Percentiles rank a stretch among this genome's conserved stretches.
phyloP scores from a whole-genome alignment of 2,797 vertebrate species.

The Chelmon rostratus region DNA sequence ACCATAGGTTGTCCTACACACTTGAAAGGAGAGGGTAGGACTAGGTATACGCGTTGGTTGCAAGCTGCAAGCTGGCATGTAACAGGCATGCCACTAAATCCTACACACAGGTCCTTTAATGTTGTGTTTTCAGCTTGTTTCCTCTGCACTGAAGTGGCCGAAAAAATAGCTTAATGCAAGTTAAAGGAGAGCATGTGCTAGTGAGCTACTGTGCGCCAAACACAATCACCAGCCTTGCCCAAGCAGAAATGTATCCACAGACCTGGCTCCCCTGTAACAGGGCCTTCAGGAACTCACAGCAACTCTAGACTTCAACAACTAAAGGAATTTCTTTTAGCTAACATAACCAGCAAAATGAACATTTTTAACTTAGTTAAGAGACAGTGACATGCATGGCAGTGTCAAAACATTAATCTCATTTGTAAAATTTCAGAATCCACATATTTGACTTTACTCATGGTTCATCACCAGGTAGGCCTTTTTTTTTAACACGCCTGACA shows the following conservation, averaged over 20 bases:
- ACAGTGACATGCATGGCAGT: slow-evolving; percentile 24
- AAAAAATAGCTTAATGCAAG: slow-evolving; percentile 3
- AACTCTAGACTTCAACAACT: slow-evolving; percentile 44
- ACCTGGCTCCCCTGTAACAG: slow-evolving; percentile 48
- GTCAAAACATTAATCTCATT: slow-evolving; percentile 18
- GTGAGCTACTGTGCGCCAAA: slow-evolving; percentile 64
- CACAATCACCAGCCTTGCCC: slow-evolving; percentile 69
- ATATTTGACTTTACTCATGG: slow-evolving; percentile 39
- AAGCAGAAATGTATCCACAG: slow-evolving; percentile 68
- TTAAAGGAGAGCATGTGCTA: slow-evolving; percentile 33
- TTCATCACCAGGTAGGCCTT: slow-evolving; percentile 50
- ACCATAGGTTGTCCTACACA: too few relatives aligned
- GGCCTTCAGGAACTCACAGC: slow-evolving; percentile 40
- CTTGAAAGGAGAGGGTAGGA: too few relatives aligned
- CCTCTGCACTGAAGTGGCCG: slow-evolving; percentile 7
- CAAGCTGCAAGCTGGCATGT: too few relatives aligned
- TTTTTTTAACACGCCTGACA: slow-evolving; percentile 43
- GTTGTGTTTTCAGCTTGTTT: slow-evolving; percentile 27
- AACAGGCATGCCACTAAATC: too few relatives aligned
- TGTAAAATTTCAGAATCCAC: slow-evolving; percentile 19
- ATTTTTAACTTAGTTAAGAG: slow-evolving; percentile 21
- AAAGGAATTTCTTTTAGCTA: slow-evolving; percentile 35
- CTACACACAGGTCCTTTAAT: not conserved
- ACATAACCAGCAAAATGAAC: slow-evolving; percentile 43
- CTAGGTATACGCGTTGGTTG: too few relatives aligned